These are phyloP conservation scores for Callosobruchus maculatus DNA, from an alignment of 2,888 invertebrate genomes.

Conservation along the genomic window DNA sequence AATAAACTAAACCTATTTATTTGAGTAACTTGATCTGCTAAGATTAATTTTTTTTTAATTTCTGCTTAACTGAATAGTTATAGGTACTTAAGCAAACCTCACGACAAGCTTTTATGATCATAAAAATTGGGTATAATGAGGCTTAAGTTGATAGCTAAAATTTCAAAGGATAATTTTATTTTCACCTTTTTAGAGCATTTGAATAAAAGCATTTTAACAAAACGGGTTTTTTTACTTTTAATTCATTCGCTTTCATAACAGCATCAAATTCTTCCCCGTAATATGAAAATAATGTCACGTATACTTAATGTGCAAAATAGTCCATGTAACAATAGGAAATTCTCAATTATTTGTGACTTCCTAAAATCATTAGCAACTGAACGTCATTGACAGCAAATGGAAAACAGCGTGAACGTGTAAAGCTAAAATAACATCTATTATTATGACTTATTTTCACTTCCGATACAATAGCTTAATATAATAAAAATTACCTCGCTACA, in stretches of 20 bases:
- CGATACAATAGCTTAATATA: constrained; percentile 5
- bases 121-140: too few species aligned
- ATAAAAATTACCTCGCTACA: constrained; percentile 9
- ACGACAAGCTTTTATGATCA: too few species aligned
- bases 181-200: too few species aligned
- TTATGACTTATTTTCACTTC: constrained; percentile 9
- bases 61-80: too few species aligned
- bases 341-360: constrained; percentile 20
- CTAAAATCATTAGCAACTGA: constrained; percentile 17
- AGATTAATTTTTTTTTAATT: too few species aligned
- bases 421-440: constrained; percentile 12
- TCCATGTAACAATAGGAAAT: constrained; percentile 13
- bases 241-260: background rate
- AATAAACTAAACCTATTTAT: too few species aligned
- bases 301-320: background rate
- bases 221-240: too few species aligned
- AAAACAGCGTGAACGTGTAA: background rate
- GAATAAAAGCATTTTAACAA: too few species aligned
- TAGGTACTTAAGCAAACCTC: too few species aligned
- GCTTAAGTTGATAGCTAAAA: too few species aligned
- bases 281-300: background rate
- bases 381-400: constrained; percentile 18
- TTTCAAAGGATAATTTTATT: too few species aligned
- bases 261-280: background rate
- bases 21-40: too few species aligned